These are phyloP conservation scores for Agrochola lychnidis DNA, from an alignment of 2,888 invertebrate species.

Conservation along the genomic window DNA sequence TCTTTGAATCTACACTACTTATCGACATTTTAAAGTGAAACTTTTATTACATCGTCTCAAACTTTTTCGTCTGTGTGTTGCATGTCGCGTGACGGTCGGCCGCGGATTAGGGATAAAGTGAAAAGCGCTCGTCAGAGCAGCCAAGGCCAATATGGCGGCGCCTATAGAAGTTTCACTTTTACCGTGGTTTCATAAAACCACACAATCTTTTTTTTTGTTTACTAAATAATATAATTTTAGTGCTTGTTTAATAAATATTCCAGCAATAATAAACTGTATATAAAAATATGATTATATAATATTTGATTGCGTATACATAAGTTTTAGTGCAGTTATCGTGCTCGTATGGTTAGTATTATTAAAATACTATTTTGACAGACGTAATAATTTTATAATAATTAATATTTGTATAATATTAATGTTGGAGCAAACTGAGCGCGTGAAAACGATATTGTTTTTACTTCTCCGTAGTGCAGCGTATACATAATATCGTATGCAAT, in stretches of 20 bases:
- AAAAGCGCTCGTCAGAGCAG: too few species aligned
- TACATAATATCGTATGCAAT: slow-evolving; percentile 37
- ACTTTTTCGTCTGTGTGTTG: too few species aligned
- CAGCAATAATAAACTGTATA: slow-evolving; percentile 55
- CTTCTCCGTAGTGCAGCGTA: slow-evolving; percentile 46
- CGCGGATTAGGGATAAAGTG: too few species aligned
- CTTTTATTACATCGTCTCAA: too few species aligned
- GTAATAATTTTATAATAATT: slow-evolving; percentile 46
- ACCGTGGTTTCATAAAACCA: too few species aligned
- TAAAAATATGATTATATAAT: slow-evolving; percentile 56
- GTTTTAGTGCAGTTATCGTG: slow-evolving; percentile 56
- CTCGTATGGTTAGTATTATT: slow-evolving; percentile 45
- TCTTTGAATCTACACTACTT: slow-evolving; percentile 43
- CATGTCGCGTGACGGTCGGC: too few species aligned
- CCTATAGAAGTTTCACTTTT: too few species aligned
- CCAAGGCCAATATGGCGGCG: too few species aligned
- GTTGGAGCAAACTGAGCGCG: slow-evolving; percentile 35
- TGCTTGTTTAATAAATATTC: slow-evolving; percentile 35
- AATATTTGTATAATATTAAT: slow-evolving; percentile 48
- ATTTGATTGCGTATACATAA: slow-evolving; percentile 64
- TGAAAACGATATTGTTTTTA: slow-evolving; percentile 17
- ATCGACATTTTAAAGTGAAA: too few species aligned
- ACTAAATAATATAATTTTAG: slow-evolving; percentile 24
- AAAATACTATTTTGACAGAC: slow-evolving; percentile 38
- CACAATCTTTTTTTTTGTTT: too few species aligned